Base-by-base conservation (phyloP, 1,140 invertebrate species). In the Myzus persicae region DNA sequence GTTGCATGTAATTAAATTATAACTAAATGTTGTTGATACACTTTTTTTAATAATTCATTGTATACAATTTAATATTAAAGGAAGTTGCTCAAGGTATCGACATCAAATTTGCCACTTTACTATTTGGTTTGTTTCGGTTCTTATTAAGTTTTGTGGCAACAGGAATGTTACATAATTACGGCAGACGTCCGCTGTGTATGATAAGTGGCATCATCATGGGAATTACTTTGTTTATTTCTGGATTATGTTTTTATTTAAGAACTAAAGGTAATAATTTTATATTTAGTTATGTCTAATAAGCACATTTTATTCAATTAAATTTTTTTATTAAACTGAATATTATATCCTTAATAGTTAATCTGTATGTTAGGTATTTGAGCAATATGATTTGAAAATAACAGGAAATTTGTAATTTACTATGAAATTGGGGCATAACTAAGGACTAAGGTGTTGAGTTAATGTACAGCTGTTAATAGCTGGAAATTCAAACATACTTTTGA, bases 81-180 rank as follows among this genome's bases (percentile, higher is more conserved):
- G 95, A 96, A 94, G 95, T 96, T 24, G 95, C 95, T 7, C 95
- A 95, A 40, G 95, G 94, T 0, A 94, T 96, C 0, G 94, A 97
- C 93, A 94, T 95, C 0, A 96, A 96, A 92, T 59, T 96, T 1
- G 95, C 96, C 6, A 96, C 97, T 8, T 96, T 97, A 76, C 94
- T 97, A 14, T 95, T 97, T 85, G 97, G 97, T 26, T 94, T 96
- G 0, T 96, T 97, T 1, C 96, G 97, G 89, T 96, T 97, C 87
- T 87, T 97, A 22, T 96, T 96, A 94, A 96, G 96, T 24, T 95
- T 96, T 94, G 94, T 96, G 2, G 96, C 96, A 90, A 96, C 96
- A 4, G 96, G 95, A 94, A 94, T 96, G 91, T 94, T 96, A 14
- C 95, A 95, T 85, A 95, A 95, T 31, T 96, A 95, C 94, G 95